Evolutionary conservation across 2,113 vertebrate genomes (phyloP), one percentile per base, ranked within the genome.

Genomic region (Clarias macrocephalus): DNA sequence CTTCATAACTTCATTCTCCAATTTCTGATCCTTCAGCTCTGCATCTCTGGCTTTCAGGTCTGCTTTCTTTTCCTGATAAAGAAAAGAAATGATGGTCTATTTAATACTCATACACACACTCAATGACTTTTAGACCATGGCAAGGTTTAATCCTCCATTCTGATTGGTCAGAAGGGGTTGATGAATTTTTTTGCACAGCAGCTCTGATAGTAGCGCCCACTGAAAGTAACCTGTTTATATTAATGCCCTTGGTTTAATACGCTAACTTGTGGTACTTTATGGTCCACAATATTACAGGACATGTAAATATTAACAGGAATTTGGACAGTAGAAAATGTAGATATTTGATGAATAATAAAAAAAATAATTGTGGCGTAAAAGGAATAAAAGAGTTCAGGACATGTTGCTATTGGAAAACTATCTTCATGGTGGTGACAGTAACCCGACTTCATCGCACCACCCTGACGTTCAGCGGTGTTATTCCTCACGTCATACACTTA

Each of bases 1-100:
- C 89, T 96, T 94, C 89, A 99, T 90, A 18, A 96, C 93, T 68
- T 97, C 95, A 0, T 96, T 92, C 7, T 98, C 95, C 93, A 93
- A 95, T 89, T 93, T 95, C 28, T 97, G 92, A 23, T 96, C 95
- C 85, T 94, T 95, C 80, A 97, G 89, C 0, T 96, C 93, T 62
- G 96, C 96, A 79, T 95, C 94, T 0, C 92, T 86, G 2, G 95
- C 82, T 88, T 93, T 97, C 89, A 96, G 88, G 11, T 86, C 93
- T 66, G 94, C 96, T 87, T 91, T 95, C 1, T 92, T 77, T 28
- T 93, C 90, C 97, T 99, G 92, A 3, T 1, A 84, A 86, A 90
- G 86, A 76, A 87, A 57, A 42, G 5, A 57, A 42, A 82, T 1
- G 16, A 16, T 33, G 52, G 16, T 25, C 30, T 28, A 23, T 25